A percentile compares a stretch with the other conserved stretches of the same genome.
These are phyloP conservation scores for Cichladusa arquata DNA, from an alignment of 2,113 vertebrate genomes.

Conservation along the genomic window DNA sequence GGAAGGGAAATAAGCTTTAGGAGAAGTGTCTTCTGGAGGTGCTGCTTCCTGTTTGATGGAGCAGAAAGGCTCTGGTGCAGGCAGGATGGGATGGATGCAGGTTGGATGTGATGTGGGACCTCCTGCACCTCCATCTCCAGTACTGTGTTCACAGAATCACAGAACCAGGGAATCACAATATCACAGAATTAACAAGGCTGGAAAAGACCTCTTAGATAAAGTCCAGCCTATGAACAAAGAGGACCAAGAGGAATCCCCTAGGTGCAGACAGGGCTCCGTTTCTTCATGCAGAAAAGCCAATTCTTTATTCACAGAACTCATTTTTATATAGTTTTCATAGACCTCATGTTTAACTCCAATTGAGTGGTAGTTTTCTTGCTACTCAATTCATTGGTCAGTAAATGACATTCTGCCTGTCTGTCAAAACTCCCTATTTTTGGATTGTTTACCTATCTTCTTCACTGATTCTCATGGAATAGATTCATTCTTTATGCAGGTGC, in stretches of 20 bases:
- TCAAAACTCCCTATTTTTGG: not conserved
- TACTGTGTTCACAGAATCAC: not conserved
- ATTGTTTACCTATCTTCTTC: not conserved
- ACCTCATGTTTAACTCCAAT: not conserved
- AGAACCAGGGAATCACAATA: not conserved
- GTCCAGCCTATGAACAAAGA: accelerated
- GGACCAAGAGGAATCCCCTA: too few relatives aligned
- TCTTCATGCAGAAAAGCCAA: not conserved
- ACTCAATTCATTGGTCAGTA: not conserved
- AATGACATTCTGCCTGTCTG: not conserved
- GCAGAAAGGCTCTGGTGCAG: not conserved
- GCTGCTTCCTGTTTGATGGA: not conserved
- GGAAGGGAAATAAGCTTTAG: not conserved
- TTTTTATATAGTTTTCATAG: not conserved
- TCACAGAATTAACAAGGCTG: not conserved
- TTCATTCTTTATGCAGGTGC: not conserved
- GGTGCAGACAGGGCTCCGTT: not conserved
- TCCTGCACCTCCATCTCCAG: not conserved
- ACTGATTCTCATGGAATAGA: not conserved
- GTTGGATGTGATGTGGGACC: not conserved
- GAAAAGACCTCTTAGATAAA: not conserved
- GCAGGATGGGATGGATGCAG: not conserved
- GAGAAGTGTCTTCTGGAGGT: not conserved
- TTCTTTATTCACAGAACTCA: not conserved
- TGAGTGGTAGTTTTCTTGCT: not conserved